Evolutionary conservation across 2,113 vertebrate species (phyloP), one percentile per base, ranked within the genome.

Genomic region (Pygoscelis antarcticus): DNA sequence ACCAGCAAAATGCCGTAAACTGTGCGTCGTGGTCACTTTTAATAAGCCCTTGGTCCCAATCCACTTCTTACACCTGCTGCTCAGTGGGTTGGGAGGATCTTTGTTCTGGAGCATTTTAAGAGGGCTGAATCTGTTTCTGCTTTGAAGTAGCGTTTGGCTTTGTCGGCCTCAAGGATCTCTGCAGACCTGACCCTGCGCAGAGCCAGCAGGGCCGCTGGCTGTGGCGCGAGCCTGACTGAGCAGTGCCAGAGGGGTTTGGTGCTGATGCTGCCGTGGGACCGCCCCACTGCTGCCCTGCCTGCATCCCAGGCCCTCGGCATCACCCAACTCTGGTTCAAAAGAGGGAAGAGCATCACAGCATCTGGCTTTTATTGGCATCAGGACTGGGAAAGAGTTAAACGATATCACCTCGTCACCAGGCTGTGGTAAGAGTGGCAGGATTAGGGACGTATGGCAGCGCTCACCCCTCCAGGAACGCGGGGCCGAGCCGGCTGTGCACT

Each of bases 111-210:
- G 61, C 36, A 3, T 13, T 54, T 83, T 65, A 86, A 92, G 85
- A 83, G 26, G n/a, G 30, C 83, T 52, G 62, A 83, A 80, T 58
- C 66, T 20, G 9, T 52, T 86, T 42, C 55, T 92, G 36, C 91
- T 95, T 96, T 92, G 94, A 92, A 94, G 94, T 62, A 74, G 49
- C 0, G 2, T 77, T 92, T 89, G 80, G 36, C 79, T 89, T 83
- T 83, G 58, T 90, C 1, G 0, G 61, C 3, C 4, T 61, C 70
- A 85, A 85, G 57, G 52, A 85, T 94, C 32, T 87, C 70, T 71
- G 88, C 52, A 75, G 92, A 71, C 52, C 85, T 46, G 74, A 79
- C 82, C 81, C 74, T 79, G 69, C 3, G 1, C 1, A 2, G 55
- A 93, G 72, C 64, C 84, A 19, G 78, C 60, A 87, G 92, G 85